Conservation (phyloP, 2,797 vertebrate species). For the Macrochelys suwanniensis region DNA sequence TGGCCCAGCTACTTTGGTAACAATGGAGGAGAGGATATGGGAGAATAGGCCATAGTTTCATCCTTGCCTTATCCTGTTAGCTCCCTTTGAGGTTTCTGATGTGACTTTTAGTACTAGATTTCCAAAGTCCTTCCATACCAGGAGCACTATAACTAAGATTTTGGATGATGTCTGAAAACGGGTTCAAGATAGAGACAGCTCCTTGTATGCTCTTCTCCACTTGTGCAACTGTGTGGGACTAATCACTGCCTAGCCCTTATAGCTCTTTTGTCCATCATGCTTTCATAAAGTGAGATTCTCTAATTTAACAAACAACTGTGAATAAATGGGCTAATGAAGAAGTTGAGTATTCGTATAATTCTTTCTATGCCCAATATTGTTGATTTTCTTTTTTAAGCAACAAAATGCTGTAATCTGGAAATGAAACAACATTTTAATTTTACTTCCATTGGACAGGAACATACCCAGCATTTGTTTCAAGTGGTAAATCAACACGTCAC, state of each 20-base stretch:
- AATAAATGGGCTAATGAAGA: neutral
- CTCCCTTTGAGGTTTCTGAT: neutral
- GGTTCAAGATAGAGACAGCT: neutral
- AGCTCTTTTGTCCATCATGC: neutral
- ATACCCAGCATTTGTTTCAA: neutral
- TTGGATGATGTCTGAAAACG: neutral
- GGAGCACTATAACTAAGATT: neutral
- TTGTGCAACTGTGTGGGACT: neutral
- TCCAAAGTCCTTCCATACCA: neutral
- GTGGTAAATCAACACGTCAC: neutral
- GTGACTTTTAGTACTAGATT: neutral
- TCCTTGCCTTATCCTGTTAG: neutral
- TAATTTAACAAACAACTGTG: neutral
- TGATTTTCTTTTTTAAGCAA: neutral
- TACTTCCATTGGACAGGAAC: neutral
- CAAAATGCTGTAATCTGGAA: neutral
- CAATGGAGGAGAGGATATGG: neutral
- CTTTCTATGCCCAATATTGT: neutral
- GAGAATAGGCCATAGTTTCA: rapidly evolving
- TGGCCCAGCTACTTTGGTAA: rapidly evolving
- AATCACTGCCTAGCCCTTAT: neutral
- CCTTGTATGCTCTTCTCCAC: neutral
- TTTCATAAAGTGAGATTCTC: neutral
- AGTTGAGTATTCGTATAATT: neutral
- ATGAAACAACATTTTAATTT: neutral